Base-by-base conservation (phyloP, 2,888 invertebrate genomes). In the Luperina testacea region DNA sequence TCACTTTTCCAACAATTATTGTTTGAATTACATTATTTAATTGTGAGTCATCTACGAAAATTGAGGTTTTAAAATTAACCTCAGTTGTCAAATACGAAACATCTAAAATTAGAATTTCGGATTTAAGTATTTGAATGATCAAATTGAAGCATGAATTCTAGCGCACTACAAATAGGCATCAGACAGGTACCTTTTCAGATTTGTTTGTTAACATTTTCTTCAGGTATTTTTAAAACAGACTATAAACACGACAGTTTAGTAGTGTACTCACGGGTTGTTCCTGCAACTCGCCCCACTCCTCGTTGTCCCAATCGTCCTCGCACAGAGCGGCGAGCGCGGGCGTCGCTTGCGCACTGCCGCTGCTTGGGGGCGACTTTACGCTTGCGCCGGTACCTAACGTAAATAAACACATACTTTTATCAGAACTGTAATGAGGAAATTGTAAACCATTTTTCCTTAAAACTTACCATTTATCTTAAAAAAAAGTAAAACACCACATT, bases 211-310 rank as follows among this genome's bases (percentile, higher is more conserved):
- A 61, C 7, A 27, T 61, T 61, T 61, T n/a, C n/a, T 13, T 27
- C 27, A 45, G 3, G 45, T 45, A 27, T 20, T 45, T 45, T 27
- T 68, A 0, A 45, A 68, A 27, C 20, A 3, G 45, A 68, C 42
- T 8, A 67, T 17, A 59, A 59, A n/a, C n/a, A 5, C 9, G n/a
- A 17, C 8, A 63, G 32, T 27, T 61, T 17, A 72, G 8, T 17
- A 70, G 32, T 61, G 24, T 68, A 75, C 77, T 94, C 93, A 98
- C 98, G 89, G 98, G 98, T 94, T 98, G 98, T 92, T 98, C 98
- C 93, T 98, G 98, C 81, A 98, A 97, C 90, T 98, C 98, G 75
- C 98, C 98, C 98, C 98, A 98, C 93, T 98, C 98, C 90, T 98
- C 98, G 93, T 98, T 98, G 92, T 98, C 98, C 98, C 98, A 98